Conservation (phyloP, 2,797 vertebrate genomes). For the Uromys caudimaculatus region DNA sequence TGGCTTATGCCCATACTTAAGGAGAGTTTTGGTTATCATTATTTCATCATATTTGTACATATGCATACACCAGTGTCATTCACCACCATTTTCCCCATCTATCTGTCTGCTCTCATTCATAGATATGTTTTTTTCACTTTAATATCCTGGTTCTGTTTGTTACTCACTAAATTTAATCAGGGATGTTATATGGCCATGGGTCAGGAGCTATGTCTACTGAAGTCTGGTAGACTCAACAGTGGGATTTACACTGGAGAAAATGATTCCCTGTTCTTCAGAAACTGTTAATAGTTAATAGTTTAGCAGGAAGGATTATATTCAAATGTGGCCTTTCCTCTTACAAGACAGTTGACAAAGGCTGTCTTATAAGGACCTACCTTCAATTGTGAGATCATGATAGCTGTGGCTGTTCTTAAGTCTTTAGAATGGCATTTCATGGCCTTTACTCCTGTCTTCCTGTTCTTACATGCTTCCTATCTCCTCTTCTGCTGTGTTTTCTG, state of each 20-base stretch:
- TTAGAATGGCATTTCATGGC: background rate
- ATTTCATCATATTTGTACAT: background rate
- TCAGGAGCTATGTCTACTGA: background rate
- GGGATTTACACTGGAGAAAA: background rate
- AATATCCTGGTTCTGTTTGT: too few species aligned
- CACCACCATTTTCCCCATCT: background rate
- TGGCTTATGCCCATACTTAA: background rate
- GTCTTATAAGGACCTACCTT: background rate
- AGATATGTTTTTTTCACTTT: too few species aligned
- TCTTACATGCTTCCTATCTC: too few species aligned
- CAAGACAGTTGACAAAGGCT: background rate
- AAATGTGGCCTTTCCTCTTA: background rate
- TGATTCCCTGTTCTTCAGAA: background rate
- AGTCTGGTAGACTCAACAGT: background rate
- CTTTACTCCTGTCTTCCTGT: too few species aligned
- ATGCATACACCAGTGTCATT: too few species aligned
- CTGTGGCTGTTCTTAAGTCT: background rate
- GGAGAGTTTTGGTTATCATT: background rate
- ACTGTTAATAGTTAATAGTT: background rate
- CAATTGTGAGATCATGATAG: background rate
- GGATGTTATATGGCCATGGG: background rate
- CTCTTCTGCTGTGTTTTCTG: background rate
- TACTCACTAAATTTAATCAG: background rate
- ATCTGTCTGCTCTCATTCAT: background rate
- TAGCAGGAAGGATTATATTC: background rate